Evolutionary conservation across 2,113 vertebrate species (phyloP).

Genomic region (Melanerpes aurifrons): DNA sequence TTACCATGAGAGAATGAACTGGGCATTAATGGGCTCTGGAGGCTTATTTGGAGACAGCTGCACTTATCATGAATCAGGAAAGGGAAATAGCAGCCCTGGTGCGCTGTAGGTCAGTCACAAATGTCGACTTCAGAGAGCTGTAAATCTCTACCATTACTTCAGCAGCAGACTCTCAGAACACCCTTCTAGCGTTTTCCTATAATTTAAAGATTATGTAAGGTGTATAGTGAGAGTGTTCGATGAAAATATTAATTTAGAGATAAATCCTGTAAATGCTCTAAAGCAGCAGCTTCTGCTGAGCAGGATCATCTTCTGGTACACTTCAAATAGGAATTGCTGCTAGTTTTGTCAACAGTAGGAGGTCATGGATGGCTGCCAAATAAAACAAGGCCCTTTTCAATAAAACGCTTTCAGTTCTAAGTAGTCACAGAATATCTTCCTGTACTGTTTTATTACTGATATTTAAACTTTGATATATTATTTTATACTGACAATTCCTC

Average conservation of each 20-base stretch:
- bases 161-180: slow-evolving; percentile 64
- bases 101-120: slow-evolving; percentile 79
- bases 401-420: slow-evolving; percentile 70
- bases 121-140: slow-evolving; percentile 73
- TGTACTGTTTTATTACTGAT: slow-evolving; percentile 68
- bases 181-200: slow-evolving; percentile 72
- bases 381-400: slow-evolving; percentile 75
- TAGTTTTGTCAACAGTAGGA: slow-evolving; percentile 80
- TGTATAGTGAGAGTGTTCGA: slow-evolving; percentile 64
- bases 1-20: slow-evolving; percentile 70
- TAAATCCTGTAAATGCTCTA: slow-evolving; percentile 74
- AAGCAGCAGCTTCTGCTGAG: slow-evolving; percentile 62
- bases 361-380: slow-evolving; percentile 77
- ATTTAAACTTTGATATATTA: slow-evolving; percentile 70
- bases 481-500: slow-evolving; percentile 60
- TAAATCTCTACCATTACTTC: slow-evolving; percentile 74
- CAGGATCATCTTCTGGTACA: slow-evolving; percentile 69
- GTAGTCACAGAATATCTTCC: slow-evolving; percentile 58
- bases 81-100: slow-evolving; percentile 75
- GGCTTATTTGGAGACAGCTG: slow-evolving; percentile 77
- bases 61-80: slow-evolving; percentile 80
- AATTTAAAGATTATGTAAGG: slow-evolving; percentile 81
- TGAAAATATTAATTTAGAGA: slow-evolving; percentile 84
- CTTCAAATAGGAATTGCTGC: slow-evolving; percentile 76
- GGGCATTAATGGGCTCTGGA: slow-evolving; percentile 73